Evolutionary conservation across 2,797 vertebrate species (phyloP).

Genomic region (Cynodonichthys magdalenae): DNA sequence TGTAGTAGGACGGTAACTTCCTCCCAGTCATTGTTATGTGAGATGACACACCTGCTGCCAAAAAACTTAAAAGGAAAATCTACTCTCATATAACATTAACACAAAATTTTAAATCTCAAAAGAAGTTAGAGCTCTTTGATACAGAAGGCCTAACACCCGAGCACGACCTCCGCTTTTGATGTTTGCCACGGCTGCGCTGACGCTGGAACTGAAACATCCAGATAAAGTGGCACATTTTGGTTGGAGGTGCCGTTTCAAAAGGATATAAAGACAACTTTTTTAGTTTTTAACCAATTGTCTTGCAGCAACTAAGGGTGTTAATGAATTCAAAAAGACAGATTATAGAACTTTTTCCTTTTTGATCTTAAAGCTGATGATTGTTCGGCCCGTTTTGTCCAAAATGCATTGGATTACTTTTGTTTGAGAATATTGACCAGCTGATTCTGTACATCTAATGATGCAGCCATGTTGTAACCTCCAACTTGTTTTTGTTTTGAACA

Average conservation of each 20-base stretch:
- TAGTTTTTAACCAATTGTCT: background rate
- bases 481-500: background rate
- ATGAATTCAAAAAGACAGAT: background rate
- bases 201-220: slow-evolving; percentile 28
- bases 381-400: background rate
- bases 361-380: background rate
- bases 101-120: slow-evolving; percentile 46
- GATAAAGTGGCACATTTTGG: slow-evolving; percentile 6
- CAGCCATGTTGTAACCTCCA: background rate
- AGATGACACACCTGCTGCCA: slow-evolving; percentile 50
- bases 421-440: background rate
- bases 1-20: slow-evolving; percentile 18
- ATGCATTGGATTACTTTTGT: background rate
- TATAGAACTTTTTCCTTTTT: background rate
- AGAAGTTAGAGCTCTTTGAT: slow-evolving; percentile 50
- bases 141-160: slow-evolving; percentile 29
- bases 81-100: slow-evolving; percentile 26
- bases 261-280: background rate
- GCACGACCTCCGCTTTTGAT: slow-evolving; percentile 53
- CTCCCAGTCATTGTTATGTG: slow-evolving; percentile 29
- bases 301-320: background rate
- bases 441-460: background rate
- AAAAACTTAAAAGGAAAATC: slow-evolving; percentile 53
- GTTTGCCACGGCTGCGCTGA: slow-evolving; percentile 24
- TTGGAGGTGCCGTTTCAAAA: background rate